Evolutionary conservation across 1,140 invertebrate genomes (phyloP), one percentile per base, ranked within the genome.

Genomic region (Hyles euphorbiae): DNA sequence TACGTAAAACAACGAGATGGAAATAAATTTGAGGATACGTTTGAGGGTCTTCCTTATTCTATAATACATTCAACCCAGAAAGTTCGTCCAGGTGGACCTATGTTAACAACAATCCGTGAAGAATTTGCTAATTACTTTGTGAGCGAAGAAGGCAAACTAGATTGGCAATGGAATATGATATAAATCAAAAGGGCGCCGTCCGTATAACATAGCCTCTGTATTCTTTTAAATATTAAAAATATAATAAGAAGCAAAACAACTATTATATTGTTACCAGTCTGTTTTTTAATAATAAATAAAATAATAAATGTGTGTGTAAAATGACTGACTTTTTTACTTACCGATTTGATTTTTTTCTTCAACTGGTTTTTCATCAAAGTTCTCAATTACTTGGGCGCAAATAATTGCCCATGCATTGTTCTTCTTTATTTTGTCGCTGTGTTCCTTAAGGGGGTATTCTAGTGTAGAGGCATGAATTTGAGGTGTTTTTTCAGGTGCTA

Each of bases 1-100:
- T 87, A 68, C 64, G 74, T 87, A 61, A 58, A 71, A 43, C 36
- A 71, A 63, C 65, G 76, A 60, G 80, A 84, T 65, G 76, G 76
- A 40, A 5, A 40, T 8, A 40, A 40, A 52, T 78, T 66, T 72
- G 69, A 83, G 49, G 67, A 83, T 60, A 78, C 70, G 10, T 60
- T 67, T 56, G 57, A 62, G 54, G 63, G 58, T 58, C 56, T 61
- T 61, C 59, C 60, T 52, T 5, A 61, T 10, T 66, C 63, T 65
- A 65, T 58, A 61, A 52, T 56, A 61, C 40, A 66, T 49, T 55
- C 60, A 58, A 66, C 60, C 54, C 63, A 58, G 59, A 46, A 58
- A 36, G 59, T 61, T 61, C 56, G 60, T 61, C 59, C 51, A 66
- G 59, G 63, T 58, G 60, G 65, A 48, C 57, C 57, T 60, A 63